These are phyloP conservation scores for Alca torda DNA, from an alignment of 2,797 vertebrate genomes.

Conservation along the genomic window DNA sequence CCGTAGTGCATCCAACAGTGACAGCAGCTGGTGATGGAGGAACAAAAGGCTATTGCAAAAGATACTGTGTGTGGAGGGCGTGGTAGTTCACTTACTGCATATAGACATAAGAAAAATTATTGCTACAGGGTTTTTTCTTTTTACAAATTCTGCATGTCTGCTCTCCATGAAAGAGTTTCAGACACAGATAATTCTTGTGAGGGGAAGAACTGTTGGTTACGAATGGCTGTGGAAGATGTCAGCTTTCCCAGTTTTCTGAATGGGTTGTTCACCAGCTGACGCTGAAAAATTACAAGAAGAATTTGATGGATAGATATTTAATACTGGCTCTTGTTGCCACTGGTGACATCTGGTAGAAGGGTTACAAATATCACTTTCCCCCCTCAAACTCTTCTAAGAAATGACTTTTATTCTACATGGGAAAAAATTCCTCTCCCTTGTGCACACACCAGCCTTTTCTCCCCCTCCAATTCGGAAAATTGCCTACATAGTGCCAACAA, in stretches of 20 bases:
- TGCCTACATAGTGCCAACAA: slow-evolving; percentile 60
- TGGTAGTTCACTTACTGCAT: background rate
- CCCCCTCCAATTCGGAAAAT: slow-evolving; percentile 9
- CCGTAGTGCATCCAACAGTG: background rate
- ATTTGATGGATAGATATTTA: slow-evolving; percentile 52
- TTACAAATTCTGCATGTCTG: background rate
- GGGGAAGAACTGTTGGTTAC: background rate
- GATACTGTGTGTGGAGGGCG: background rate
- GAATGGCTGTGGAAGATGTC: background rate
- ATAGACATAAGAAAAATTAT: background rate
- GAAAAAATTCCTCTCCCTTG: background rate
- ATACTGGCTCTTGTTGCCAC: slow-evolving; percentile 15
- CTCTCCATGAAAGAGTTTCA: background rate
- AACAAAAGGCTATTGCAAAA: background rate
- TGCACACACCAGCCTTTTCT: background rate
- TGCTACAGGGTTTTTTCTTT: background rate
- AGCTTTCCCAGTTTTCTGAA: slow-evolving; percentile 37
- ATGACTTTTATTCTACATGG: background rate
- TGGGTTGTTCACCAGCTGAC: slow-evolving; percentile 35
- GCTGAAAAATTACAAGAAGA: slow-evolving; percentile 14
- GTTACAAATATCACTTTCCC: background rate
- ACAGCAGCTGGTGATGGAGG: background rate
- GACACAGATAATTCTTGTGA: background rate
- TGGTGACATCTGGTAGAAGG: slow-evolving; percentile 51
- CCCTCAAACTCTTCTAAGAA: background rate